Evolutionary conservation across 2,888 invertebrate genomes (phyloP).

Genomic region (Heliconius aoede): DNA sequence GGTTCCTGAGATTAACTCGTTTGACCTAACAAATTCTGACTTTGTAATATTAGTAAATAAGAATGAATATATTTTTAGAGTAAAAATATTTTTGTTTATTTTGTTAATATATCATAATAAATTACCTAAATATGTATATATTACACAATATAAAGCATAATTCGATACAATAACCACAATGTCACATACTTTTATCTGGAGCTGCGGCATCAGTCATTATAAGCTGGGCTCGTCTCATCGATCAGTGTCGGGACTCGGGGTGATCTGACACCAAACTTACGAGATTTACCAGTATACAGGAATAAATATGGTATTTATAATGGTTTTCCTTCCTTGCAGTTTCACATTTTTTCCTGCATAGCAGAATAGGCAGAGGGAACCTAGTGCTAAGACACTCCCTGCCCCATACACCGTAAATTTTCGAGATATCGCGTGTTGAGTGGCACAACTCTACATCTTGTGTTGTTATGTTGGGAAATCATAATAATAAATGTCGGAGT

Average conservation of each 20-base stretch:
- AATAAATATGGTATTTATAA: not conserved
- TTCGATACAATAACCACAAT: slow-evolving; percentile 1
- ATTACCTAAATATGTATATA: not conserved
- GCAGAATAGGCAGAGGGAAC: not conserved
- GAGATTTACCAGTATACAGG: slow-evolving; percentile 2
- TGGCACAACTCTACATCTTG: not conserved
- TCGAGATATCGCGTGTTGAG: not conserved
- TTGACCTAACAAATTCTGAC: no score
- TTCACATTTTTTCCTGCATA: not conserved
- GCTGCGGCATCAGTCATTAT: slow-evolving; percentile 6
- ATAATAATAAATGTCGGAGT: no score
- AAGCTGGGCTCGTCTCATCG: not conserved
- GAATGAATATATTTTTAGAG: no score
- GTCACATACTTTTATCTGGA: not conserved
- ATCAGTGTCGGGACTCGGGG: slow-evolving; percentile 4
- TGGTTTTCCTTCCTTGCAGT: not conserved
- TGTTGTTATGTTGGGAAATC: not conserved
- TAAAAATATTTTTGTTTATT: no score
- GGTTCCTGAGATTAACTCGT: no score
- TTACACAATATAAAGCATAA: not conserved
- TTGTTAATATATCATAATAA: no score
- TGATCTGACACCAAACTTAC: slow-evolving; percentile 6
- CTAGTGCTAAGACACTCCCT: not conserved
- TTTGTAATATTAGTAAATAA: no score
- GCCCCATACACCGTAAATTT: no score